Evolutionary conservation across 2,113 vertebrate species (phyloP), one percentile per base, ranked within the genome.

Genomic region (Indicator maculatus): DNA sequence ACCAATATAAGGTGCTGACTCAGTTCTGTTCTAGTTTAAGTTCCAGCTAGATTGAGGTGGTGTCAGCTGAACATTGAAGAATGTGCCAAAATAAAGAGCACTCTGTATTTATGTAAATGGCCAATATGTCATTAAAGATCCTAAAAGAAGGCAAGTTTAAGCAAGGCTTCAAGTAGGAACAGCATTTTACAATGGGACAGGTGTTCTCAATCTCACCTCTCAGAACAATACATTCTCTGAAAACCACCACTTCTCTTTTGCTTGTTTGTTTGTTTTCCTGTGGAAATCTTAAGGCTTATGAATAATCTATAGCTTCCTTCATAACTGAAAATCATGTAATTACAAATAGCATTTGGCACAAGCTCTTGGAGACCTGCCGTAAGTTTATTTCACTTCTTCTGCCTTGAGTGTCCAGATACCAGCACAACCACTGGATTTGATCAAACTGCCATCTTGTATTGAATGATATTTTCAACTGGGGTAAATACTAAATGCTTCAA

Each of bases 101-200:
- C 8, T 0, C 1, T 66, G 88, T 5, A 1, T 67, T 67, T 61
- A 8, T 31, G 18, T 75, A 52, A 75, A 75, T 3, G 4, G 5
- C 1, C 14, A 53, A 5, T 65, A 64, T 33, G 19, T 31, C 59
- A 56, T 16, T 2, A 83, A 18, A 66, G 8, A 70, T 36, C 30
- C 27, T 61, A 39, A 73, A 87, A 47, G 16, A 64, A 82, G 21
- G 11, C 8, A 61, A 76, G 8, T 73, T 83, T 61, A 53, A 90
- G 12, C 23, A 81, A 90, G 47, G 5, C 15, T 81, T 65, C 31
- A 50, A 36, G 16, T 16, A 63, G 17, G 26, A 93, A 5, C 3
- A 59, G 1, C 3, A 14, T 77, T 83, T 86, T 74, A 65, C 15
- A 77, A 39, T 16, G 9, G 27, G 30, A 67, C 9, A 19, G 19